A percentile compares a stretch with the other conserved stretches of the same genome.
Evolutionary conservation across 64 coral and sea anemone genomes (phyloP).

Genomic region (Stichodactyla mertensii): DNA sequence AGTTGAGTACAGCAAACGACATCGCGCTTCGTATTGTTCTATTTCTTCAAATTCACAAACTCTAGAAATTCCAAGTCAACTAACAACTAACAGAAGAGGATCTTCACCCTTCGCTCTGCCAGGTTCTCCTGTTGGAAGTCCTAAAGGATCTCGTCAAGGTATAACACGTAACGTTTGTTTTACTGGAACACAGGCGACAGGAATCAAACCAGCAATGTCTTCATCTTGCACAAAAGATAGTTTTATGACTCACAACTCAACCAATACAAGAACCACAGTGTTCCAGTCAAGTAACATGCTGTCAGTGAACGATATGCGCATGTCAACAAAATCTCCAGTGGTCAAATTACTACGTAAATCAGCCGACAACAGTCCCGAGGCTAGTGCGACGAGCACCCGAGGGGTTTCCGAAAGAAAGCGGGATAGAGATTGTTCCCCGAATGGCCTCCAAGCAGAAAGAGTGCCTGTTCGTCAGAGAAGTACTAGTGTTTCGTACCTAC

Average conservation of each 20-base stretch:
- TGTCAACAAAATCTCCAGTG: not conserved
- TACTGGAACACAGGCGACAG: not conserved
- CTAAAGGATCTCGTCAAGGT: not conserved
- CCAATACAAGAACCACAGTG: not conserved
- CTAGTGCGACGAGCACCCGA: not conserved
- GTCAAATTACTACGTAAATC: constrained; percentile 2
- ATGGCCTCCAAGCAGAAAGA: not conserved
- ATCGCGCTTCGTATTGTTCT: not conserved
- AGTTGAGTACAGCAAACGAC: not conserved
- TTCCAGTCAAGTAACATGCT: not conserved
- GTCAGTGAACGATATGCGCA: constrained; percentile 10
- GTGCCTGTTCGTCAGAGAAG: not conserved
- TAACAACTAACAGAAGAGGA: not conserved
- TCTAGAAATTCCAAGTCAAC: not conserved
- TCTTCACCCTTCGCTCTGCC: not conserved
- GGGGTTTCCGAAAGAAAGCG: not conserved
- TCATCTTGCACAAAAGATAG: not conserved
- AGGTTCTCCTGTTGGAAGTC: not conserved
- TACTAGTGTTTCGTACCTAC: not conserved
- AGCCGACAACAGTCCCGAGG: not conserved
- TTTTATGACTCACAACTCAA: not conserved
- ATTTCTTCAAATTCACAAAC: not conserved
- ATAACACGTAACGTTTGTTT: not conserved
- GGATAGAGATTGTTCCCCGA: constrained; percentile 6
- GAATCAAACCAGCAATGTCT: not conserved